A percentile compares a stretch with the other conserved stretches of the same genome.
These are phyloP conservation scores for Macroglossus sobrinus DNA, from an alignment of 2,113 vertebrate genomes.

Conservation along the genomic window DNA sequence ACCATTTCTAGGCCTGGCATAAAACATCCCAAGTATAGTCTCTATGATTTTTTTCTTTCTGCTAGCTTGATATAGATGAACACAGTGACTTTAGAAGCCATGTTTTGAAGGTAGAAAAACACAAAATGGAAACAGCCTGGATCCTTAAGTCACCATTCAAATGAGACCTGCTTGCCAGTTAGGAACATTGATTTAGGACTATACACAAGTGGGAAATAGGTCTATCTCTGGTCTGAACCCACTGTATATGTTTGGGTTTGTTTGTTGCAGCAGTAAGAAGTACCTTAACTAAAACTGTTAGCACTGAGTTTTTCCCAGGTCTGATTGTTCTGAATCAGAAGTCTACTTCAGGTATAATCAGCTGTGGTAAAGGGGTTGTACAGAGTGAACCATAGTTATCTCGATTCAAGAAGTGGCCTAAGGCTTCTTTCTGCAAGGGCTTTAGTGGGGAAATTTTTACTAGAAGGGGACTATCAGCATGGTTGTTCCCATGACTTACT, in stretches of 20 bases:
- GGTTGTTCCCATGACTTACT: neutral
- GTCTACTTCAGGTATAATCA: neutral
- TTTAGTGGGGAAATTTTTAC: neutral
- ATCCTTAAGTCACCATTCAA: neutral
- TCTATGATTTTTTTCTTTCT: neutral
- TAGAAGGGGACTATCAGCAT: neutral
- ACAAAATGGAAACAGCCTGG: neutral
- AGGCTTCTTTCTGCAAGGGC: neutral
- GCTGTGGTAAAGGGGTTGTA: neutral
- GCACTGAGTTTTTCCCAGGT: neutral
- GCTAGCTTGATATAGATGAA: neutral
- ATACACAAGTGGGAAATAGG: neutral
- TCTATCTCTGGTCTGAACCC: neutral
- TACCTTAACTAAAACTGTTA: neutral
- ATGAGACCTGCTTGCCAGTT: neutral
- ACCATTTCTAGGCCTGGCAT: neutral
- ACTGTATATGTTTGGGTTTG: neutral
- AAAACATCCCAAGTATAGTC: neutral
- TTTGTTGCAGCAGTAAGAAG: neutral
- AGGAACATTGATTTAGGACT: neutral
- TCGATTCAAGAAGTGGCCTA: neutral
- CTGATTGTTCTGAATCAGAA: neutral
- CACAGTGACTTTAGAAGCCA: neutral
- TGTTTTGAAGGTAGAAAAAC: neutral
- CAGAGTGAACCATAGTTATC: neutral